A percentile compares a stretch with the other conserved stretches of the same genome.
Conservation (phyloP, 53 echinoderm and acorn worm genomes). For the Luidia sarsii region DNA sequence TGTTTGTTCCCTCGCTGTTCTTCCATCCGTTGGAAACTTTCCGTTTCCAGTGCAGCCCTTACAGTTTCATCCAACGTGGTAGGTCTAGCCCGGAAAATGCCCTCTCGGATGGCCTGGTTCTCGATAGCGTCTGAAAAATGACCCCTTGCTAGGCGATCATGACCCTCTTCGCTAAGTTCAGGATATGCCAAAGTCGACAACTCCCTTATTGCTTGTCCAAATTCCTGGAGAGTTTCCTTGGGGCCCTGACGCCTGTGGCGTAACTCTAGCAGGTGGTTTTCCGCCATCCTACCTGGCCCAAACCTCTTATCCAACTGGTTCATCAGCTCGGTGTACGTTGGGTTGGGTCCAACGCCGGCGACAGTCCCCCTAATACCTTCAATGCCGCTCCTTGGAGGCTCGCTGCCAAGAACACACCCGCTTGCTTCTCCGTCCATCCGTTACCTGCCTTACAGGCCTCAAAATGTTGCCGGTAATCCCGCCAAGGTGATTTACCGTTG, state of each 20-base stretch:
- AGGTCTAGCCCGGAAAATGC: background rate
- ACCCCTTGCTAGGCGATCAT: background rate
- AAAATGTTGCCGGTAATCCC: conserved; percentile 45
- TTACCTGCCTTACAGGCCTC: conserved; percentile 46
- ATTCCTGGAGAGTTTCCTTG: background rate
- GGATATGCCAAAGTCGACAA: background rate
- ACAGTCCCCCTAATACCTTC: background rate
- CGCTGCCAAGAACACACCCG: conserved; percentile 36
- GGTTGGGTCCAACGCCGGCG: background rate
- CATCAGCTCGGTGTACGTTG: background rate
- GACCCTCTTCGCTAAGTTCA: background rate
- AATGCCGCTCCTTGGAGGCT: conserved; percentile 41
- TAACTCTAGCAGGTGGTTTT: background rate
- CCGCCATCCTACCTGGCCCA: conserved; percentile 17
- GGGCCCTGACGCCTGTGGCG: conserved; percentile 7
- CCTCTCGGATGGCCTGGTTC: background rate
- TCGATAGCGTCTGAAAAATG: background rate
- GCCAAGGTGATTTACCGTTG: conserved; percentile 14
- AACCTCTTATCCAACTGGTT: background rate
- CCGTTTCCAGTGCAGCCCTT: conserved; percentile 1
- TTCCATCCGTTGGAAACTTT: background rate
- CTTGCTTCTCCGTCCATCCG: conserved; percentile 37
- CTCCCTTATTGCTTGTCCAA: background rate
- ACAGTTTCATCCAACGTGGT: background rate
- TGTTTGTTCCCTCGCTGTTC: background rate